A percentile compares a stretch with the other conserved stretches of the same genome.
Conservation (phyloP, 2,797 vertebrate genomes). For the Cephalopachus bancanus region DNA sequence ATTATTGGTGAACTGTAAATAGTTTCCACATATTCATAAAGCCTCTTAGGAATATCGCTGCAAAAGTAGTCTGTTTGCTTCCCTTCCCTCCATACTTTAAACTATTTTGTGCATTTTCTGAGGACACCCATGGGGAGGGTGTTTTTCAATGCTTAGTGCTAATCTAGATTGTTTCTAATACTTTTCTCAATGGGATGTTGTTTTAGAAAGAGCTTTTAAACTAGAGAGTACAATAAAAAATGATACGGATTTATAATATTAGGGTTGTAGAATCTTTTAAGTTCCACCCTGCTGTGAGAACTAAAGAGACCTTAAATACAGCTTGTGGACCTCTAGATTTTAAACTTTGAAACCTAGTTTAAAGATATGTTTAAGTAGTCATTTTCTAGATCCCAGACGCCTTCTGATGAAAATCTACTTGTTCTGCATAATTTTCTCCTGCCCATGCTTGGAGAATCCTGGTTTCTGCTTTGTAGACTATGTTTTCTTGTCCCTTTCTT, state of each 20-base stretch:
- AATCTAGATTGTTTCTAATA: slow-evolving; percentile 34
- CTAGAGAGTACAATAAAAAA: not conserved
- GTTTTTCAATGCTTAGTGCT: not conserved
- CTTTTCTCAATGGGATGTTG: not conserved
- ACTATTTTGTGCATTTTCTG: not conserved
- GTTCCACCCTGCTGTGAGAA: not conserved
- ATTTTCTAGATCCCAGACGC: not conserved
- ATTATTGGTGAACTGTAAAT: not conserved
- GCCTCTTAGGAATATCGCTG: not conserved
- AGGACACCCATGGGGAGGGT: not conserved
- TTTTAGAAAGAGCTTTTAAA: slow-evolving; percentile 40
- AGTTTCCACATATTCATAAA: not conserved
- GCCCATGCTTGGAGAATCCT: not conserved
- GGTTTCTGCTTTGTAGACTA: not conserved
- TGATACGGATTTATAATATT: slow-evolving; percentile 7
- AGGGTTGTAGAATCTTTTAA: slow-evolving; percentile 20
- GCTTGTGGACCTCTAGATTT: not conserved
- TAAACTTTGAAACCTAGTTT: not conserved
- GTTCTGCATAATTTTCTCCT: not conserved
- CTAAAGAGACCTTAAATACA: not conserved
- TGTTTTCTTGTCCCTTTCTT: not conserved
- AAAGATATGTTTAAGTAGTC: slow-evolving; percentile 9
- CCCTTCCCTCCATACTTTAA: not conserved
- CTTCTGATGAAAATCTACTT: slow-evolving; percentile 2
- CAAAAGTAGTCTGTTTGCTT: slow-evolving; percentile 33